Evolutionary conservation across 2,113 vertebrate species (phyloP), one percentile per base, ranked within the genome.

Genomic region (Clarias batrachus): DNA sequence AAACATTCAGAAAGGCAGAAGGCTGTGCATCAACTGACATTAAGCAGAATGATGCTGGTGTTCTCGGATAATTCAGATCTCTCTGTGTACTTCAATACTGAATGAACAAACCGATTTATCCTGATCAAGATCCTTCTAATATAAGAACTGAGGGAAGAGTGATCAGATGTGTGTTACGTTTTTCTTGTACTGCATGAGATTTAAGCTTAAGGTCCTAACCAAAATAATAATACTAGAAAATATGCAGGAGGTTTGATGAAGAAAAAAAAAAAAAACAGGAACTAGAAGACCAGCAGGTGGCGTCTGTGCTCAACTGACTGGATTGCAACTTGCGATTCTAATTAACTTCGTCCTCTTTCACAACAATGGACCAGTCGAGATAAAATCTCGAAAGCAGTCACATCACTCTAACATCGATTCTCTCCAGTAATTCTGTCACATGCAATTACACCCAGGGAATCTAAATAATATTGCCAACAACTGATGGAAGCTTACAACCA

Each of bases 11-110:
- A 88, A 86, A 87, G 86, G 84, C 87, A 83, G 54, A 89, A 90
- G 19, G n/a, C 77, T 88, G 71, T 89, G 87, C 85, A 81, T 85
- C 73, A 48, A 59, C 9, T 79, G 30, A 86, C 66, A 90, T 74
- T 91, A 86, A 87, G 60, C 56, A 73, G 76, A 77, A 86, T 90
- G 90, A 89, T 91, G 93, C 92, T 92, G 92, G 91, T 91, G 91
- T 90, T 57, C 19, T 57, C n/a, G 1, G 48, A 68, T 56, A 85
- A 65, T 25, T 70, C 56, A 83, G 8, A 60, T 71, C 48, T 85
- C 77, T 8, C 23, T 14, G 27, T 59, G 33, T 17, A 65, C 54
- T 63, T 56, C 30, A 82, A 52, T 68, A 82, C 59, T 81, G 76
- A 54, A 74, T 13, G 7, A 74, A 74, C 79, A 63, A 74, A 59